These are phyloP conservation scores for Trichacis sp. DNA, from an alignment of 2,888 invertebrate species.

Conservation along the genomic window DNA sequence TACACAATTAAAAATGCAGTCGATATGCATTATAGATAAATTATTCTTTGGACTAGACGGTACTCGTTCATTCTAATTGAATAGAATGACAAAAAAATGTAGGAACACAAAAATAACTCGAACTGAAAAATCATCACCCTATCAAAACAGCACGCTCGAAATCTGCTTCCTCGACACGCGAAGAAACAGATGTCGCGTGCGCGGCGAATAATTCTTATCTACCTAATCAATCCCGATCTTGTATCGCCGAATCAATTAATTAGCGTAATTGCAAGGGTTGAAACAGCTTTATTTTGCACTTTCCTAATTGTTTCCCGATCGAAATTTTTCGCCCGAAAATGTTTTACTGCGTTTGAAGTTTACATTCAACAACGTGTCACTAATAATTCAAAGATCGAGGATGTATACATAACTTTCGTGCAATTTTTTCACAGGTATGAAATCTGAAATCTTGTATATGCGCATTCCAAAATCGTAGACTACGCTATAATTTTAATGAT, in stretches of 20 bases:
- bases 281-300: not conserved
- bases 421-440: too few species aligned
- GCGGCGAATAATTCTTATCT: not conserved
- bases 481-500: not conserved
- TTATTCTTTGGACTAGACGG: slow-evolving; percentile 59
- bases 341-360: too few species aligned
- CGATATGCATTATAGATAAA: slow-evolving; percentile 16
- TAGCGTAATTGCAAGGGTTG: not conserved
- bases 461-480: not conserved
- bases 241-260: not conserved
- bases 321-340: too few species aligned
- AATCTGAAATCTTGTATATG: too few species aligned
- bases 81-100: slow-evolving; percentile 57
- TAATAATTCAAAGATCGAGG: too few species aligned
- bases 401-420: too few species aligned
- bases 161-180: not conserved
- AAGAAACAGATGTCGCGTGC: not conserved
- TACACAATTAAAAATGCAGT: slow-evolving; percentile 9
- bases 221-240: not conserved
- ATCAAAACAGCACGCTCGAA: not conserved
- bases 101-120: slow-evolving; percentile 48
- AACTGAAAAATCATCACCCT: slow-evolving; percentile 33
- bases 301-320: too few species aligned
- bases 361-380: too few species aligned
- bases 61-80: slow-evolving; percentile 58